Base-by-base conservation (phyloP, 1,140 invertebrate species). In the Bombus balteatus region DNA sequence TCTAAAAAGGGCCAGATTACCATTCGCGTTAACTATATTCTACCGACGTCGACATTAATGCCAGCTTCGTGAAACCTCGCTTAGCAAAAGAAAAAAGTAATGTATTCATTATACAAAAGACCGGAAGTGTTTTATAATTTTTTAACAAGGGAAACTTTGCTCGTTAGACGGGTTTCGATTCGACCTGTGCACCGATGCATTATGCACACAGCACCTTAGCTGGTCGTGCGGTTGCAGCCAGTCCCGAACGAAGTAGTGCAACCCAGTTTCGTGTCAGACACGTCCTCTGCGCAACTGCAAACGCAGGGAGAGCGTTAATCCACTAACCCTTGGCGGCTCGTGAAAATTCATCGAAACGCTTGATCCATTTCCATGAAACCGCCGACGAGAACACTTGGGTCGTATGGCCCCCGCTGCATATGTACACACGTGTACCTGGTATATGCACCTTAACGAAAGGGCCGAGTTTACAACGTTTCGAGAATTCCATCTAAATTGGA, bases 261-360 rank as follows among this genome's bases (percentile, higher is more conserved):
- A 93, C 91, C 91, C 92, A 92, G 90, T 94, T 94, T 94, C 83
- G 75, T 75, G 93, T 92, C 93, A 92, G 93, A 76, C 91, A 87
- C n/a, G 37, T 83, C 83, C 79, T 68, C 83, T 81, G 80, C 88
- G 82, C 83, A 83, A 71, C 79, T 75, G 65, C 82, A n/a, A 37
- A 57, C 75, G 57, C 77, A 71, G 47, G 32, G 47, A 79, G 28
- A 12, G 25, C 57, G 85, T 65, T 81, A 87, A 83, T 87, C 57
- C 73, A 53, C 66, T 73, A 57, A 81, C 37, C 43, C 53, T 72
- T n/a, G 59, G 59, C 41, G 39, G n/a, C 59, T 85, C 78, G 77
- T 85, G 78, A 81, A 85, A 85, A 85, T 85, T 85, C 83, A 85
- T 80, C 77, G 77, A 39, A 37, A 80, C 53, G 77, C 77, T 73